phyloP scores from a whole-genome alignment of 2,888 invertebrate species.

The Ctena decussata region DNA sequence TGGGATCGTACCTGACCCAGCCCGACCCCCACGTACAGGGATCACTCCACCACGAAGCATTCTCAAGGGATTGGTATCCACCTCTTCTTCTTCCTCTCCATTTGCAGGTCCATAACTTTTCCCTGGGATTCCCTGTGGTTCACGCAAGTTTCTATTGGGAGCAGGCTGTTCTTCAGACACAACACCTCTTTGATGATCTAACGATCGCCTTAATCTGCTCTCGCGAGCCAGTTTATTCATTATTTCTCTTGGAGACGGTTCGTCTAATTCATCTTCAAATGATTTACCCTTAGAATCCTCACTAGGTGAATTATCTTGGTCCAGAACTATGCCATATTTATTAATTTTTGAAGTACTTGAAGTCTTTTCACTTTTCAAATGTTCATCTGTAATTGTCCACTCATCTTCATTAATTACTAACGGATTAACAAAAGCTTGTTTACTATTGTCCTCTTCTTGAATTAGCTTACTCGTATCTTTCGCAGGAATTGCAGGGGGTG shows the following conservation, averaged over 20 bases:
- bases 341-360: conserved; percentile 8
- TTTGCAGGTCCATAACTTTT: conserved; percentile 61
- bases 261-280: conserved; percentile 79
- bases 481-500: conserved; percentile 68
- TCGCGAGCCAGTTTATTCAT: conserved; percentile 83
- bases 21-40: conserved; percentile 79
- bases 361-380: conserved; percentile 56
- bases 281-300: conserved; percentile 62
- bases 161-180: conserved; percentile 63
- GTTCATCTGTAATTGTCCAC: conserved; percentile 49
- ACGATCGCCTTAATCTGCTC: conserved; percentile 77
- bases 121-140: conserved; percentile 83
- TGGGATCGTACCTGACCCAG: conserved; percentile 76
- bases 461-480: conserved; percentile 53
- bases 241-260: conserved; percentile 83
- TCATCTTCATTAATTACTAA: conserved; percentile 61
- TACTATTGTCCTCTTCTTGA: conserved; percentile 41
- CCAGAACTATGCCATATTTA: conserved; percentile 49
- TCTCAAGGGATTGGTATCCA: conserved; percentile 90
- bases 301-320: conserved; percentile 60
- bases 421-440: conserved; percentile 51
- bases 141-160: conserved; percentile 77
- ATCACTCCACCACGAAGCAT: conserved; percentile 88
- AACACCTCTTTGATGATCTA: conserved; percentile 81
- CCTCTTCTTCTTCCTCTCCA: conserved; percentile 86